A percentile compares a stretch with the other conserved stretches of the same genome.
These are phyloP conservation scores for Menidia beryllina DNA, from an alignment of 2,113 vertebrate genomes.

Conservation along the genomic window DNA sequence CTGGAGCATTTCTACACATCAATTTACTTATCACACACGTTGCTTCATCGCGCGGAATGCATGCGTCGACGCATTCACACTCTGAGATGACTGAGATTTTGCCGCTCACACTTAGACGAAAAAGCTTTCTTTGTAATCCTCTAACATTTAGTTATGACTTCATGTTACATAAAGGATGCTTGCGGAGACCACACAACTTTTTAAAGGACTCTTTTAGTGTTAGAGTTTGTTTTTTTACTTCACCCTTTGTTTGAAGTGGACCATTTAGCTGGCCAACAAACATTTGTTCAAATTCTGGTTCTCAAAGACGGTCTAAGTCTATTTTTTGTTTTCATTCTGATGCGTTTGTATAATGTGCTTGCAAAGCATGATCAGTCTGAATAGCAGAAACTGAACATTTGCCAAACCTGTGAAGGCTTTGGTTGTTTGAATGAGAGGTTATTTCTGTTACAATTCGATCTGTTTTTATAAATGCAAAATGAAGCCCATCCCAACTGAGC, in stretches of 20 bases:
- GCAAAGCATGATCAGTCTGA: constrained; percentile 10
- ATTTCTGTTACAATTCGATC: no score
- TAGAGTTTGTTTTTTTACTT: neutral
- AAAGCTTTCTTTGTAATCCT: constrained; percentile 32
- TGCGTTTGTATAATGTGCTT: constrained; percentile 10
- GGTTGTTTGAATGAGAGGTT: neutral
- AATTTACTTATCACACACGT: constrained; percentile 35
- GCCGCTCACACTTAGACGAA: constrained; percentile 45
- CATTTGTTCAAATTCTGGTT: constrained; percentile 30
- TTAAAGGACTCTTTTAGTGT: neutral
- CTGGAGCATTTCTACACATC: constrained; percentile 20
- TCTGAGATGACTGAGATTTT: constrained; percentile 49
- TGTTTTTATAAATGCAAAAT: neutral
- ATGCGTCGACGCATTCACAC: constrained; percentile 44
- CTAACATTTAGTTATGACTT: neutral
- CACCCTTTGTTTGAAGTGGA: constrained; percentile 15
- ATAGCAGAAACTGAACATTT: neutral
- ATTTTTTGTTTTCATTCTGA: constrained; percentile 36
- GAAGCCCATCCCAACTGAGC: neutral
- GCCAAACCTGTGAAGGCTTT: neutral
- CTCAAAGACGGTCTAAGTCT: constrained; percentile 46
- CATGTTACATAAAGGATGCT: constrained; percentile 12
- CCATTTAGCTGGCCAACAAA: constrained; percentile 50
- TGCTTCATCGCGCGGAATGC: constrained; percentile 32
- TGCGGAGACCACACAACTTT: no score